Base-by-base conservation (phyloP, 2,113 vertebrate genomes). In the Malurus elegans region DNA sequence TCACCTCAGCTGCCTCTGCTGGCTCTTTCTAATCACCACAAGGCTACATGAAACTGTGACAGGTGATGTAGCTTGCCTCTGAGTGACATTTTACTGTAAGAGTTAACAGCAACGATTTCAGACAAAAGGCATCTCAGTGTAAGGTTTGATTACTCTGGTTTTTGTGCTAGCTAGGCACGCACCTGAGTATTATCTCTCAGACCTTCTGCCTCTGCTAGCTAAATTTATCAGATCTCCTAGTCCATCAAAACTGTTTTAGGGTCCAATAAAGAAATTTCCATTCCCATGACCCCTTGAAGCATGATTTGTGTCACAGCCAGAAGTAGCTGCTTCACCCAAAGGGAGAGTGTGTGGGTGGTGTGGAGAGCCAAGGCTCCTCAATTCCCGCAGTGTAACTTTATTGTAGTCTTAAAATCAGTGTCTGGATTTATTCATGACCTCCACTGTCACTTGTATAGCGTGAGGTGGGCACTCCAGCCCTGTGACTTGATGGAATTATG, bases 111-210 rank as follows among this genome's bases (percentile, higher is more conserved):
- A 38, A 14, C 12, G 28, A 60, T 60, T 88, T 69, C 1, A 8
- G 72, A 80, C 10, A 80, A 62, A 66, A 73, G 28, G 38, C 58
- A 70, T 51, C 62, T 76, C 74, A 76, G 18, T 48, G 42, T 42
- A 47, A 95, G 32, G 42, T 86, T 47, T 88, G 47, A 51, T 44
- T 90, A 32, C 23, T 69, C 60, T 62, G 29, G 62, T 83, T 95
- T 89, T 47, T 48, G 64, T 65, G 50, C 34, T 34, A 67, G 26
- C 31, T n/a, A 74, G 48, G 25, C 13, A 25, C 23, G 10, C 24
- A 60, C 61, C 54, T 69, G 40, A 31, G 18, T 29, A 53, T 53
- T 69, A 19, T 32, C 14, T 85, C 50, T 85, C 45, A 48, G 62
- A 79, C 24, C 15, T 70, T 61, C 50, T 91, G 32, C 24, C 34